Evolutionary conservation across 2,888 invertebrate genomes (phyloP), one percentile per base, ranked within the genome.

Genomic region (Poecilobothrus nobilitatus): DNA sequence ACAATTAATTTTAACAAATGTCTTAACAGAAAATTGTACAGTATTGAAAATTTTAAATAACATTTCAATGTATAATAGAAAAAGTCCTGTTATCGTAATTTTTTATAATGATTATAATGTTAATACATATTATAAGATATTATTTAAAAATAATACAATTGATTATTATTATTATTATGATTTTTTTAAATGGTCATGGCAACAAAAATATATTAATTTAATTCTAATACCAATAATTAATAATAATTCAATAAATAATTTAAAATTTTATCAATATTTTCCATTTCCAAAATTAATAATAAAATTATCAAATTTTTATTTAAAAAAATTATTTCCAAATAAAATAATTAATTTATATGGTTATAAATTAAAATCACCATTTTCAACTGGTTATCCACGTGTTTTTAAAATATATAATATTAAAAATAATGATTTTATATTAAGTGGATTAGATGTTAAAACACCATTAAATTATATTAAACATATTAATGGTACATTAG

Each of bases 251-350:
- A 12, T 12, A 53, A 53, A 4, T 27, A 27, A 41, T 41, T 41
- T 53, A 53, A 53, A 53, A 53, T 53, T 53, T 6, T 53, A 53
- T 53, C 53, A 53, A 53, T 53, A 53, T 53, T 53, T n/a, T 53
- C 53, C 53, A 53, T 53, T 53, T 53, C 53, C 53, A 53, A 53
- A 53, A 12, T 53, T 53, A 18, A 12, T 4, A 53, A 53, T 53
- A 37, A 37, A 37, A 37, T 10, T 10, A 5, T 37, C 7, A 1
- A 37, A 37, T 37, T 37, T 37, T 10, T 5, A 37, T 37, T 10
- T 12, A 37, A 37, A 10, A 10, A 4, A 18, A 53, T 53, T 53
- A 18, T 53, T 18, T 53, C 53, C 53, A 53, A 53, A 53, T 53
- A 53, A 53, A 53, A n/a, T 53, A 6, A 53, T 15, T 15, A 63